Evolutionary conservation across 2,888 invertebrate species (phyloP), one percentile per base, ranked within the genome.

Genomic region (Limnephilus auricula): DNA sequence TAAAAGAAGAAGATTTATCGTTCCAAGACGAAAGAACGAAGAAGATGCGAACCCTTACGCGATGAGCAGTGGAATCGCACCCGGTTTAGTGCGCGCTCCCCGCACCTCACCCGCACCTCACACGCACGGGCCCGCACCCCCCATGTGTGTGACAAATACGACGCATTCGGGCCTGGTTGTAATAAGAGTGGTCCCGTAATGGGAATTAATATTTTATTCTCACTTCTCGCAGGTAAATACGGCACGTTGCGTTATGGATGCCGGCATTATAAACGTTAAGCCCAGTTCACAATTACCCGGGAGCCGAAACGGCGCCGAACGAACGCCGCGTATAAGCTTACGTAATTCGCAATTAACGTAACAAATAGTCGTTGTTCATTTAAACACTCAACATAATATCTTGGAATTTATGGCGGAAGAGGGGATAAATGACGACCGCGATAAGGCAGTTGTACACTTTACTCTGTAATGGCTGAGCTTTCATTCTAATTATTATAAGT

Each of bases 171-270:
- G 30, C 32, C 65, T 25, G 32, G 50, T 30, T 31, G 86, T 86
- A 86, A 86, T 86, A 86, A 86, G 86, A 86, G 50, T 86, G 86
- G 86, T 34, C 86, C 50, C 86, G 86, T 86, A 86, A 86, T 86
- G 65, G 86, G 86, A 86, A 86, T 86, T 86, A 86, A 86, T 86
- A 86, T 86, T 86, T 86, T 86, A 86, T 86, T 85, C 86, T 86
- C 86, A 86, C 86, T 86, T 86, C 50, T 86, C 30, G 31, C 30
- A 86, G 86, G 86, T 86, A 86, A 86, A 86, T 65, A 86, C 86
- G 86, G 25, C 50, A 65, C 65, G 31, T 86, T 15, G 31, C 50
- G 65, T 40, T 85, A 65, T 50, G 86, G 86, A 50, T 86, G 65
- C 30, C 32, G 86, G 86, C 50, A 86, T 65, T 65, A 86, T 50